Conservation (phyloP, 2,888 invertebrate genomes). For the Bhutanitis thaidina region DNA sequence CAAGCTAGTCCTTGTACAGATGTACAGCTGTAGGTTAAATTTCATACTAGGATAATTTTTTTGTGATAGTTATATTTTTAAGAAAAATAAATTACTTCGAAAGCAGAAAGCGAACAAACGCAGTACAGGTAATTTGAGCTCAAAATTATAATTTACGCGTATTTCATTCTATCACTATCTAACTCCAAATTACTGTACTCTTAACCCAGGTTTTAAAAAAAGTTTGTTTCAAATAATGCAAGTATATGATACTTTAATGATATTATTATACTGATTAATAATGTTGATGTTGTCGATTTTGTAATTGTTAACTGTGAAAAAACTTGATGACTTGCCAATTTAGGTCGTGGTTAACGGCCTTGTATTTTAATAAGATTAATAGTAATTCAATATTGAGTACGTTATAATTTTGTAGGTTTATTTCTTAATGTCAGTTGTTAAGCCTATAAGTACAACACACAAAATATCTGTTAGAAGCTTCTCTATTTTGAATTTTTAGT, state of each 20-base stretch:
- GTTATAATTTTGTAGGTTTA: too few species aligned
- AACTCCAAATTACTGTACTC: too few species aligned
- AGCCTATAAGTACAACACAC: too few species aligned
- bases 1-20: slow-evolving; percentile 5
- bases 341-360: slow-evolving; percentile 13
- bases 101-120: neutral
- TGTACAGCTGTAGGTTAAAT: slow-evolving; percentile 4
- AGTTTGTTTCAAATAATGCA: neutral
- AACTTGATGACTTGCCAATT: slow-evolving; percentile 21
- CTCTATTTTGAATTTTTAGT: too few species aligned
- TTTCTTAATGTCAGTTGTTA: too few species aligned
- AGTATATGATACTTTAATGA: neutral
- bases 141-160: neutral
- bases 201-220: too few species aligned
- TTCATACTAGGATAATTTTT: slow-evolving; percentile 4
- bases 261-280: neutral
- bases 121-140: neutral
- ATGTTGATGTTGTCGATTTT: neutral
- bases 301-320: neutral
- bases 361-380: slow-evolving; percentile 14
- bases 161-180: too few species aligned
- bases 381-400: too few species aligned
- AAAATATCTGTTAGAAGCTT: too few species aligned
- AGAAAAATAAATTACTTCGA: neutral
- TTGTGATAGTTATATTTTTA: slow-evolving; percentile 5